A percentile compares a stretch with the other conserved stretches of the same genome.
Conservation (phyloP, 2,113 vertebrate species). For the Tichodroma muraria region DNA sequence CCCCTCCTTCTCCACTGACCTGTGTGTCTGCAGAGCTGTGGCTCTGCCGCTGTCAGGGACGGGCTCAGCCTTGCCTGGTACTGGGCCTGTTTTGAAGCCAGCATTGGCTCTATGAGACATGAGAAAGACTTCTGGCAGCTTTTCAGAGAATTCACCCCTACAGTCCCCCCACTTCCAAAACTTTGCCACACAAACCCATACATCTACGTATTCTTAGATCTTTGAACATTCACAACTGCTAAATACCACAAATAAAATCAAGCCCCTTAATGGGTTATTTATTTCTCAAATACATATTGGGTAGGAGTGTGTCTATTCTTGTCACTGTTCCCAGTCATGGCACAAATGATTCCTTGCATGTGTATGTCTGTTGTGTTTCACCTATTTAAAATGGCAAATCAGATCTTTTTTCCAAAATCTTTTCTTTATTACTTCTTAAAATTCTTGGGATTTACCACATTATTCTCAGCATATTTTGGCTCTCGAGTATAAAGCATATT, state of each 20-base stretch:
- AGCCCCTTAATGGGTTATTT: neutral
- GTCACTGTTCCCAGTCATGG: neutral
- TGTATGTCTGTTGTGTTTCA: neutral
- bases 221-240: neutral
- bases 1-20: too few species aligned
- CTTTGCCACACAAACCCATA: neutral
- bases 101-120: neutral
- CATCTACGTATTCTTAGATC: neutral
- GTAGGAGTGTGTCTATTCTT: neutral
- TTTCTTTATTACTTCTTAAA: neutral
- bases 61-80: neutral
- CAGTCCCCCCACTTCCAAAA: neutral
- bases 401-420: neutral
- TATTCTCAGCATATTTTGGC: neutral
- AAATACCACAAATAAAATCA: neutral
- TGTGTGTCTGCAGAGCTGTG: neutral
- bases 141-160: neutral
- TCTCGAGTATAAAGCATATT: neutral
- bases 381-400: neutral
- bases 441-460: neutral
- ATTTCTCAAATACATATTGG: neutral
- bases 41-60: neutral
- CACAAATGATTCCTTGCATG: neutral
- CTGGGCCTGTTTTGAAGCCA: neutral
- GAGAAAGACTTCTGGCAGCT: neutral